Evolutionary conservation across 2,797 vertebrate species (phyloP), one percentile per base, ranked within the genome.

Genomic region (Lepus oiostolus): DNA sequence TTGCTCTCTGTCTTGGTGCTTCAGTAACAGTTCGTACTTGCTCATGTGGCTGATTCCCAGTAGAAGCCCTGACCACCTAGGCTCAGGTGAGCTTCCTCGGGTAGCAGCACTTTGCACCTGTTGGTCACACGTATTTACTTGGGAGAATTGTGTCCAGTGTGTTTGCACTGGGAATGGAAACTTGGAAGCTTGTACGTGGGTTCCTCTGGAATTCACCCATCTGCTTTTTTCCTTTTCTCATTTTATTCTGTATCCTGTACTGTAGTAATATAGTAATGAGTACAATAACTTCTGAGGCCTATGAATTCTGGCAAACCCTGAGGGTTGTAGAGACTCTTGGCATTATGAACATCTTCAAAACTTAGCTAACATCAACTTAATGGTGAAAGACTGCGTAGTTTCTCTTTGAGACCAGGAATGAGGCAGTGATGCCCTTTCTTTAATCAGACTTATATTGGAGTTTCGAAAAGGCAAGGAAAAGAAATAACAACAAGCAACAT

Each of bases 231-330:
- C 24, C 8, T 58, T 93, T 92, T 38, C 42, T 81, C n/a, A 28
- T 90, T 92, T 68, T 52, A 82, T 58, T 97, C 16, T 88, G 11
- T 92, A 3, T 94, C 16, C 8, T 87, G 90, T 67, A 80, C 32
- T 80, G 2, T 95, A 86, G 80, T 95, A 95, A 95, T 95, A 30
- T 75, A 90, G 52, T 24, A n/a, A 5, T 80, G 52, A 82, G 14
- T 72, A 65, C 60, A 96, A 74, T 52, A 83, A 42, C 35, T 88
- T 83, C 62, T 88, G 95, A 87, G 74, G 85, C 50, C 32, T 86
- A 28, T 92, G 94, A 95, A 13, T 90, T 35, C 42, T 75, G 62
- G 38, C 13, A 80, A 74, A 52, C n/a, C 35, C 32, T 28, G 8
- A 84, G 32, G 30, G 54, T 93, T 60, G 72, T 79, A 71, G 71